Evolutionary conservation across 2,888 invertebrate genomes (phyloP).

Genomic region (Athalia circularis): DNA sequence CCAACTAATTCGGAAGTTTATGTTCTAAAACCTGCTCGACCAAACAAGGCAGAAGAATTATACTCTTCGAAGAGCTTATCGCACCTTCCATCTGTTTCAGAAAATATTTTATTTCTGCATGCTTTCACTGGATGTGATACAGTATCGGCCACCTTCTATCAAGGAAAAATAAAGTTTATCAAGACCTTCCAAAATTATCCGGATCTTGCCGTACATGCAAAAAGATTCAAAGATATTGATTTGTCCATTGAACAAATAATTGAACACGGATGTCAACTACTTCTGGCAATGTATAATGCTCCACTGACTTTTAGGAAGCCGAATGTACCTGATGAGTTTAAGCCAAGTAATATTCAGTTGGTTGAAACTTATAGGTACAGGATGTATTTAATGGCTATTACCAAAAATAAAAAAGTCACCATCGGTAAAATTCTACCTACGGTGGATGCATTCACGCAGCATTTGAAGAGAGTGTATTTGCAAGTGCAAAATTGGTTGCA

Average conservation of each 20-base stretch:
- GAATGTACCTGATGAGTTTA: conserved; percentile 6
- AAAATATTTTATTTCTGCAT: conserved; percentile 48
- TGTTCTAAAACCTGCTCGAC: conserved; percentile 49
- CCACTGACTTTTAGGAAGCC: conserved; percentile 13
- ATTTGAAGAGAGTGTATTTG: conserved; percentile 45
- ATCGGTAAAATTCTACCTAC: conserved; percentile 52
- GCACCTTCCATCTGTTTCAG: conserved; percentile 38
- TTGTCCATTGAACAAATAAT: not conserved
- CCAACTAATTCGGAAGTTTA: conserved; percentile 53
- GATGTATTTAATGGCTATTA: conserved; percentile 3
- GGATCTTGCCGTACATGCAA: not conserved
- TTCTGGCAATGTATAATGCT: conserved; percentile 51
- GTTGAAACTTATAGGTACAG: no score
- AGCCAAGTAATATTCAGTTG: no score
- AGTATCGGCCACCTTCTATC: conserved; percentile 50
- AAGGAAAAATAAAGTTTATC: conserved; percentile 50
- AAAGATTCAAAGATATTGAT: not conserved
- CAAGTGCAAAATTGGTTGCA: conserved; percentile 43
- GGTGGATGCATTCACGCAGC: conserved; percentile 49
- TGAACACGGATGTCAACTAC: conserved; percentile 24
- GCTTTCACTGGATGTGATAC: conserved; percentile 53
- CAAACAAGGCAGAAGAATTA: conserved; percentile 48
- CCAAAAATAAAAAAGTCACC: conserved; percentile 13
- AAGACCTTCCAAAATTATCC: conserved; percentile 24
- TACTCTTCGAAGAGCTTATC: conserved; percentile 48